Base-by-base conservation (phyloP, 2,797 vertebrate genomes). In the Hypotaenidia philippensis region DNA sequence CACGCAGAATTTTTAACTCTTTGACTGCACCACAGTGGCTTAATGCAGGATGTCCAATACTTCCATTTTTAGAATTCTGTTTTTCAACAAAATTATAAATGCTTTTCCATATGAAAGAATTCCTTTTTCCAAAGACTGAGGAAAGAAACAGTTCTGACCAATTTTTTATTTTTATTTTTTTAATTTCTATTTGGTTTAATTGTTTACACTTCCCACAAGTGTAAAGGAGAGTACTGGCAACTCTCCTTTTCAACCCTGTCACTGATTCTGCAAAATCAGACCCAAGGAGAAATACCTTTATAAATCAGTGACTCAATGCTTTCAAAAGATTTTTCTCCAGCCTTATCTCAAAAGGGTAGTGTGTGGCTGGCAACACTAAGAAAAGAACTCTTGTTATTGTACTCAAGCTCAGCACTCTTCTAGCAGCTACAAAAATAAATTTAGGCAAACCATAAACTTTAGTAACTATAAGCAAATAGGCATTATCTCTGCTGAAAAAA, bases 301-400 rank as follows among this genome's bases (percentile, higher is more conserved):
- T 52, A 81, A 92, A 89, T 83, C 36, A 66, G 41, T 75, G 69
- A 81, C 12, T 34, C 68, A 91, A 81, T 38, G 14, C 21, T 83
- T 84, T 89, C 38, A 47, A 15, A 68, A 87, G 81, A 77, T 79
- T 88, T 87, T 81, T n/a, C 32, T 31, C 40, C 59, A 31, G 44
- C 21, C 53, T 89, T 82, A 83, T 90, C 82, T 92, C 71, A 57
- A 45, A 79, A 4, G 26, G 10, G 45, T 32, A 78, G 91, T 0
- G 1, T 80, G 32, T 78, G 85, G 89, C 41, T 94, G 69, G 64
- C 68, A 93, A 40, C 1, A 4, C 9, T 68, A 60, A 53, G 66
- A 40, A 81, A 88, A 87, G 45, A 66, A 84, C 71, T 80, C 78
- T 66, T 83, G 92, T 52, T 74, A 47, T 59, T 93, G 78, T 94